A percentile compares a stretch with the other conserved stretches of the same genome.
phyloP scores from a whole-genome alignment of 2,113 vertebrate genomes.

The Gavialis gangeticus region DNA sequence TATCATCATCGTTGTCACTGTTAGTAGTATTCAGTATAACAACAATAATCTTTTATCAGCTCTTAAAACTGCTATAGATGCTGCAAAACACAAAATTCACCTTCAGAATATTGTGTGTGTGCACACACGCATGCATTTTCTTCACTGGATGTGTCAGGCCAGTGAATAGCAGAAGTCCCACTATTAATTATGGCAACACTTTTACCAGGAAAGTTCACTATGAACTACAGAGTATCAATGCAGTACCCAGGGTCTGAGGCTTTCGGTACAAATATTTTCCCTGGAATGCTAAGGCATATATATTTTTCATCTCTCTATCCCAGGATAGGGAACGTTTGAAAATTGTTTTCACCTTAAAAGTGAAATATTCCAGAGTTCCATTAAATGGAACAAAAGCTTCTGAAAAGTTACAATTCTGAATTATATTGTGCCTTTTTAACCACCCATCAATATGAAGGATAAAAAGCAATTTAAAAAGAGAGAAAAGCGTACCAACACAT shows the following conservation, averaged over 20 bases:
- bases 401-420: background rate
- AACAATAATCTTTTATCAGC: background rate
- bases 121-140: too few species aligned
- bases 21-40: too few species aligned
- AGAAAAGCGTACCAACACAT: constrained; percentile 28
- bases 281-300: background rate
- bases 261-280: constrained; percentile 7
- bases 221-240: background rate
- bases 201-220: background rate
- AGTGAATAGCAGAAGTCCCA: background rate
- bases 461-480: background rate
- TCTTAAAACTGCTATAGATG: background rate
- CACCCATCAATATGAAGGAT: background rate
- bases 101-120: background rate
- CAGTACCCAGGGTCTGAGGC: background rate
- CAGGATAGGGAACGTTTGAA: background rate
- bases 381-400: background rate
- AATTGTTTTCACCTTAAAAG: background rate
- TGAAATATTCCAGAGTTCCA: background rate
- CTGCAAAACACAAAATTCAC: background rate
- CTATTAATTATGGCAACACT: background rate
- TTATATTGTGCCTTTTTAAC: background rate
- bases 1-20: background rate
- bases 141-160: background rate
- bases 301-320: background rate